phyloP scores from a whole-genome alignment of 1,140 invertebrate species.

The Temnothorax curvispinosus region DNA sequence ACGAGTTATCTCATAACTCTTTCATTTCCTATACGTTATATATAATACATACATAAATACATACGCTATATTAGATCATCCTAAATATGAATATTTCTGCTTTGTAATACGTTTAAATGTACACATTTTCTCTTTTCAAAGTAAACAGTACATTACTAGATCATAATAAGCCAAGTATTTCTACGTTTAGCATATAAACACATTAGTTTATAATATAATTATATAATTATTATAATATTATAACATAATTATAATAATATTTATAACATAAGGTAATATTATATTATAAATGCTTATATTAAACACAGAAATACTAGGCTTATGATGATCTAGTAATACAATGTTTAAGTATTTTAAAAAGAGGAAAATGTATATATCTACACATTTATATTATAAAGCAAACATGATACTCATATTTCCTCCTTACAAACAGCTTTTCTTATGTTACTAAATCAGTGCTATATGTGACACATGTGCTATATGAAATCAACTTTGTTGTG shows the following conservation, averaged over 20 bases:
- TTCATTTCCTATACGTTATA: slow-evolving; percentile 26
- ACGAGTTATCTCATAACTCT: slow-evolving; percentile 32
- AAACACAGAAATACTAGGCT: not conserved
- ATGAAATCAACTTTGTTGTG: slow-evolving; percentile 37
- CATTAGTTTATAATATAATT: slow-evolving; percentile 7
- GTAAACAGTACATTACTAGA: not conserved
- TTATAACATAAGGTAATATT: not conserved
- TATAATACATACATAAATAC: slow-evolving; percentile 37
- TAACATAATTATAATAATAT: not conserved
- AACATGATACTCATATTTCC: not conserved
- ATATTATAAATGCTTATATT: not conserved
- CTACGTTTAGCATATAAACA: slow-evolving; percentile 5
- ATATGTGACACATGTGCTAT: slow-evolving; percentile 12
- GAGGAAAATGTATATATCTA: slow-evolving; percentile 27
- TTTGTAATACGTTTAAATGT: not conserved
- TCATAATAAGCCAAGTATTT: not conserved
- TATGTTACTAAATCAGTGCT: slow-evolving; percentile 35
- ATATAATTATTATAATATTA: not conserved
- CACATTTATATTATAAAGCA: slow-evolving; percentile 28
- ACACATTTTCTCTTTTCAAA: not conserved
- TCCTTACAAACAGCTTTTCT: slow-evolving; percentile 16
- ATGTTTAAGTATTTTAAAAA: not conserved
- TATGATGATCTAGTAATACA: not conserved
- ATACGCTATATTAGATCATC: not conserved
- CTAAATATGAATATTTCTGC: not conserved